phyloP scores from a whole-genome alignment of 2,113 vertebrate genomes.

The Catharus minimus region DNA sequence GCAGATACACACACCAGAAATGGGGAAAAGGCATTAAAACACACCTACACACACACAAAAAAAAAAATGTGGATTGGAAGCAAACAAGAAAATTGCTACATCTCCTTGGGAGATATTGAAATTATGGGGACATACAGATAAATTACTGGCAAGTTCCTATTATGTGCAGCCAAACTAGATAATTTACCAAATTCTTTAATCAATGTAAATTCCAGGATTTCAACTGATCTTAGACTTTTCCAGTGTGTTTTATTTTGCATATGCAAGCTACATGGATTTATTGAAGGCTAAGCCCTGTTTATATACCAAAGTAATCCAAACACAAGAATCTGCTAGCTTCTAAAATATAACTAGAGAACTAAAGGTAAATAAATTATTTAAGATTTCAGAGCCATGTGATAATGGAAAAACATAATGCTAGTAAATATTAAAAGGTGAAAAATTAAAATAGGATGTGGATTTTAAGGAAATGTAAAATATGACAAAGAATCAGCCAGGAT shows the following conservation, averaged over 20 bases:
- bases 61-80: constrained; percentile 15
- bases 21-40: constrained; percentile 41
- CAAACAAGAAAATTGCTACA: constrained; percentile 49
- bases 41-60: constrained; percentile 38
- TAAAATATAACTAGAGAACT: background rate
- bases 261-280: background rate
- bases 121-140: background rate
- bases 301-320: background rate
- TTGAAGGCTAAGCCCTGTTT: background rate
- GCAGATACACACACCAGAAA: constrained; percentile 25
- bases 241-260: background rate
- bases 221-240: background rate
- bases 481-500: background rate
- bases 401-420: background rate
- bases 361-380: background rate
- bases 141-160: background rate
- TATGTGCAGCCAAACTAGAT: background rate
- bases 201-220: background rate
- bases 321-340: background rate
- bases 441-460: background rate
- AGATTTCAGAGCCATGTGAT: background rate
- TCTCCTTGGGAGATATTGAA: background rate
- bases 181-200: background rate
- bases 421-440: background rate
- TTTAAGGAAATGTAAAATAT: background rate